Evolutionary conservation across 2,797 vertebrate genomes (phyloP).

Genomic region (Acanthornis magna): DNA sequence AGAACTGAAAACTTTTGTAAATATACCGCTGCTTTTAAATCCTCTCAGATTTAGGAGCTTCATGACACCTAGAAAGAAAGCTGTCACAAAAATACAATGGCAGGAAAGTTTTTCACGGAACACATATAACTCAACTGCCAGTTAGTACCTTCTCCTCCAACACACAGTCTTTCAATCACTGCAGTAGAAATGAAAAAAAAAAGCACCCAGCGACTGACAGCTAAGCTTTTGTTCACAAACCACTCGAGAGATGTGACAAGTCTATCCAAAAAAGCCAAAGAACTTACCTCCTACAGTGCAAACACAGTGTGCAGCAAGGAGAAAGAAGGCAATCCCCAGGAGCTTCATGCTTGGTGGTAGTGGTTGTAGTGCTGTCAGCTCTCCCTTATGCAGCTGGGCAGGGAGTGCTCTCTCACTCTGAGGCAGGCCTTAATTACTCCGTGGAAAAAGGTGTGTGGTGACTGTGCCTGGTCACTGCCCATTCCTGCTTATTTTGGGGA

Average conservation of each 20-base stretch:
- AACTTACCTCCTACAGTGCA: slow-evolving; percentile 61
- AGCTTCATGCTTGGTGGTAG: slow-evolving; percentile 75
- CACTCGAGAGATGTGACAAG: neutral
- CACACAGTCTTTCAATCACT: neutral
- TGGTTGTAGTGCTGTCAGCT: slow-evolving; percentile 5
- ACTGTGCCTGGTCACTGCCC: slow-evolving; percentile 65
- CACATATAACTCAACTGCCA: neutral
- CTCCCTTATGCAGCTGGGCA: slow-evolving; percentile 40
- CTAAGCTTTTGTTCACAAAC: neutral
- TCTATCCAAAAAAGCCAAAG: neutral
- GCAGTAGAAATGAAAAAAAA: neutral
- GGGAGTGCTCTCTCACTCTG: slow-evolving; percentile 37
- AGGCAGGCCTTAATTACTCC: slow-evolving; percentile 65
- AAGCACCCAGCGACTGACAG: neutral
- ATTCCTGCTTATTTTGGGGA: slow-evolving; percentile 85
- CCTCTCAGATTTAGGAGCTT: neutral
- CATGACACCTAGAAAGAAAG: neutral
- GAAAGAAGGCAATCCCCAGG: slow-evolving; percentile 55
- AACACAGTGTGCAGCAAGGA: slow-evolving; percentile 58
- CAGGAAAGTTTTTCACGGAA: neutral
- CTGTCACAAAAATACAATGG: slow-evolving; percentile 19
- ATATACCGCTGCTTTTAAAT: neutral
- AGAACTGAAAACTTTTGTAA: neutral
- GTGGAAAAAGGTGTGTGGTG: slow-evolving; percentile 79
- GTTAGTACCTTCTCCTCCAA: neutral